Evolutionary conservation across 1,140 invertebrate genomes (phyloP).

Genomic region (Heliothis virescens): DNA sequence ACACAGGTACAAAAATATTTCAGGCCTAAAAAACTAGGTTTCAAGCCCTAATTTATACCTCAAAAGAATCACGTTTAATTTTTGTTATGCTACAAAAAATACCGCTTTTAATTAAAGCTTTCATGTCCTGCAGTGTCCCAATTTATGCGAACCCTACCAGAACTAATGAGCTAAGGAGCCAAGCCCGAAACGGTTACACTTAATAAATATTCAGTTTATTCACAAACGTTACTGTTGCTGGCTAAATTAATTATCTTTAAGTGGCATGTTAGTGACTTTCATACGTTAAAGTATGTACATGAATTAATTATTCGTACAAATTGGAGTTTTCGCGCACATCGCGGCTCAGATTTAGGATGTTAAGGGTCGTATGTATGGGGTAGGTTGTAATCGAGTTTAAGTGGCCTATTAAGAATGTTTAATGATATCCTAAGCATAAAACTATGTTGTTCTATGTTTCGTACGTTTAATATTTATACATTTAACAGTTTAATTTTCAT

Average conservation of each 20-base stretch:
- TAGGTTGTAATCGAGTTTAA: neutral
- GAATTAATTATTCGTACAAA: constrained; percentile 31
- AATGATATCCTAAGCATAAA: neutral
- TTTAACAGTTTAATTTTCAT: no score
- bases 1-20: no score
- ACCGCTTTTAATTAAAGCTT: neutral
- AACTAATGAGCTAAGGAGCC: constrained; percentile 40
- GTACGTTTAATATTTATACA: no score
- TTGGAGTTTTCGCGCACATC: constrained; percentile 2
- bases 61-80: neutral
- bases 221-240: constrained; percentile 21
- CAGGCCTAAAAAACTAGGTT: neutral
- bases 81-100: neutral
- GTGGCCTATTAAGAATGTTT: neutral
- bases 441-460: neutral
- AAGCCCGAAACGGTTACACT: constrained; percentile 29
- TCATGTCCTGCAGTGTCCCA: neutral
- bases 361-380: neutral
- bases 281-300: constrained; percentile 25
- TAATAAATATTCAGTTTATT: constrained; percentile 46
- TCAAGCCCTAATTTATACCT: neutral
- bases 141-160: neutral
- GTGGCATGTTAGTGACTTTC: constrained; percentile 32
- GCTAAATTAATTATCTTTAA: constrained; percentile 45
- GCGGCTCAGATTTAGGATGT: neutral